A percentile compares a stretch with the other conserved stretches of the same genome.
These are phyloP conservation scores for Muscina levida DNA, from an alignment of 2,888 invertebrate species.

Conservation along the genomic window DNA sequence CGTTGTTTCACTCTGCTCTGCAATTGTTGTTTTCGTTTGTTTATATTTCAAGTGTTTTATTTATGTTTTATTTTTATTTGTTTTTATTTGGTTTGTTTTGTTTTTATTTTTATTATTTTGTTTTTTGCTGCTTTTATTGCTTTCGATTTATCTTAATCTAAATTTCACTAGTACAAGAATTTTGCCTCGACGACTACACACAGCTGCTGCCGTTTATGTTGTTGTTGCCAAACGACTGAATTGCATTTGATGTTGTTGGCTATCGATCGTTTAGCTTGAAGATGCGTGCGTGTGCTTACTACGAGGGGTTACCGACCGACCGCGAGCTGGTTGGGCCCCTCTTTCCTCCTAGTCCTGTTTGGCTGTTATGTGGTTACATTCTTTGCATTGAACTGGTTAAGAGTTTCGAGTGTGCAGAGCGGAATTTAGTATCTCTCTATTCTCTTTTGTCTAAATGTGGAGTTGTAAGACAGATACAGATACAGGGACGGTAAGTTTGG, in stretches of 20 bases:
- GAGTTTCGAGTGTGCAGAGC: background rate
- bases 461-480: no score
- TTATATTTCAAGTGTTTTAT: no score
- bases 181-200: background rate
- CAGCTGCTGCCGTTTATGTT: background rate
- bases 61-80: constrained; percentile 1
- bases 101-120: background rate
- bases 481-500: no score
- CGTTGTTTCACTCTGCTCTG: no score
- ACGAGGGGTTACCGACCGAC: background rate
- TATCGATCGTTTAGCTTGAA: no score
- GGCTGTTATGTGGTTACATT: background rate
- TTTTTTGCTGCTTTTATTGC: background rate
- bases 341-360: background rate
- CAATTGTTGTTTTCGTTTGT: no score
- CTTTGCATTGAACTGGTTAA: constrained; percentile 11
- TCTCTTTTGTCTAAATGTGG: no score
- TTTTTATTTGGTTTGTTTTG: background rate
- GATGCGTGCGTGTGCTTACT: background rate
- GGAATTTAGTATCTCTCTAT: no score
- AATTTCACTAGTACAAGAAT: constrained; percentile 19
- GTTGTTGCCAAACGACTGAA: background rate
- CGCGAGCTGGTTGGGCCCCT: background rate
- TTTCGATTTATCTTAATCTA: constrained; percentile 16
- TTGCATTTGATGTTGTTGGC: background rate